These are phyloP conservation scores for Herminia tarsipennalis DNA, from an alignment of 2,888 invertebrate species.

Conservation along the genomic window DNA sequence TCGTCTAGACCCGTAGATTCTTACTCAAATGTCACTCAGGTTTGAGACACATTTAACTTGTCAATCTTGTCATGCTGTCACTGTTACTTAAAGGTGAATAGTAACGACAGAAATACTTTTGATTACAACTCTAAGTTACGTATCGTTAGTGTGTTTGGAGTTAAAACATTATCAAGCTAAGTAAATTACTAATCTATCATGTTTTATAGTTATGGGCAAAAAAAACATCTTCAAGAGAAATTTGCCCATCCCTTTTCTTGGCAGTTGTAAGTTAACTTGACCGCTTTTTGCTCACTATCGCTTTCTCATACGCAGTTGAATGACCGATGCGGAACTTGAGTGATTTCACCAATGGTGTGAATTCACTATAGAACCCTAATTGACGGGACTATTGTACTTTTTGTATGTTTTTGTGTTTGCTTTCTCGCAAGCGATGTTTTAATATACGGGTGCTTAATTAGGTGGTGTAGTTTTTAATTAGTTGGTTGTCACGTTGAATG, in stretches of 20 bases:
- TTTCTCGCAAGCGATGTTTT: conserved; percentile 6
- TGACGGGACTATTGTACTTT: conserved; percentile 9
- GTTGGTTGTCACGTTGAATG: too few relatives aligned
- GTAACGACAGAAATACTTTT: too few relatives aligned
- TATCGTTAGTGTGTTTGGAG: too few relatives aligned
- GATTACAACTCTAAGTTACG: too few relatives aligned
- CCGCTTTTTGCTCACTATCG: conserved; percentile 37
- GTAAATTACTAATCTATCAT: neutral
- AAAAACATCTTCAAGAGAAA: conserved; percentile 19
- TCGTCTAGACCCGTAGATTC: too few relatives aligned
- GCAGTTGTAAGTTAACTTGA: conserved; percentile 33
- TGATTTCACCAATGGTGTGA: conserved; percentile 33
- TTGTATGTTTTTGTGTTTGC: conserved; percentile 3
- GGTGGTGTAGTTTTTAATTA: conserved; percentile 1
- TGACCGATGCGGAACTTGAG: conserved; percentile 37
- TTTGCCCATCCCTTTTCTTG: conserved; percentile 25
- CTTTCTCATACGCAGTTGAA: conserved; percentile 33
- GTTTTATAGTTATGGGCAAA: neutral
- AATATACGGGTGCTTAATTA: neutral
- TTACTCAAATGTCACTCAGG: too few relatives aligned
- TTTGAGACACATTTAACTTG: too few relatives aligned
- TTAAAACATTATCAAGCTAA: too few relatives aligned
- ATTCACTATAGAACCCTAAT: conserved; percentile 17
- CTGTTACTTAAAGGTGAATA: too few relatives aligned
- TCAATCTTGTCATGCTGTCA: too few relatives aligned